Conservation (phyloP, 2,113 vertebrate genomes). For the Puntigrus tetrazona region DNA sequence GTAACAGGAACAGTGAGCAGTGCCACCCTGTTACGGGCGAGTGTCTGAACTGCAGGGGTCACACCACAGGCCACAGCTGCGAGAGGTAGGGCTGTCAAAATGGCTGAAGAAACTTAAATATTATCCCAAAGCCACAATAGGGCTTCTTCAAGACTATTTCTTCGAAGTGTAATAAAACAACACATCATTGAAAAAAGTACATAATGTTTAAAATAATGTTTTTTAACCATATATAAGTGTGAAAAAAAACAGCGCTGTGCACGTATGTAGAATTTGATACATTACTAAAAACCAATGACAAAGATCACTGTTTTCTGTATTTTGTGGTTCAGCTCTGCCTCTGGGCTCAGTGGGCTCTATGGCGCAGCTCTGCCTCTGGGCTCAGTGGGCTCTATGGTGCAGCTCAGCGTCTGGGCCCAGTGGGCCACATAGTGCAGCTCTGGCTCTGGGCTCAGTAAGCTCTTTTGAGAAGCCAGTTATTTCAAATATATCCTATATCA, state of each 20-base stretch:
- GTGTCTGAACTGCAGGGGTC: constrained; percentile 87
- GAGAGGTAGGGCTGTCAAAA: too few species aligned
- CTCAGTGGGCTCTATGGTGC: background rate
- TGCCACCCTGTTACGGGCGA: constrained; percentile 84
- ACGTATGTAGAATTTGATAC: too few species aligned
- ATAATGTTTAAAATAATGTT: too few species aligned
- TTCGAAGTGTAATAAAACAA: too few species aligned
- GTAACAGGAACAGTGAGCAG: constrained; percentile 86
- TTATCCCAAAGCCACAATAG: too few species aligned
- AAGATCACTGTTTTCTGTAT: too few species aligned
- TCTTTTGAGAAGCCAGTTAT: background rate
- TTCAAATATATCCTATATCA: background rate
- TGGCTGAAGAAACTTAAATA: too few species aligned
- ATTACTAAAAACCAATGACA: too few species aligned
- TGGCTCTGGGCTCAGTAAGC: background rate
- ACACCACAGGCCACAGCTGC: constrained; percentile 86
- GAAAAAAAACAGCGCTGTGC: too few species aligned
- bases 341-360: background rate
- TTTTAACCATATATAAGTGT: too few species aligned
- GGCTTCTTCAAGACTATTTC: too few species aligned
- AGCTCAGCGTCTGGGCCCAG: background rate
- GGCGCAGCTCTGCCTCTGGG: background rate
- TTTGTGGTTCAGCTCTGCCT: background rate
- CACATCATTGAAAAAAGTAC: too few species aligned
- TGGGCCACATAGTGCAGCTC: background rate